These are phyloP conservation scores for Hyppa rectilinea DNA, from an alignment of 2,888 invertebrate genomes.

Conservation along the genomic window DNA sequence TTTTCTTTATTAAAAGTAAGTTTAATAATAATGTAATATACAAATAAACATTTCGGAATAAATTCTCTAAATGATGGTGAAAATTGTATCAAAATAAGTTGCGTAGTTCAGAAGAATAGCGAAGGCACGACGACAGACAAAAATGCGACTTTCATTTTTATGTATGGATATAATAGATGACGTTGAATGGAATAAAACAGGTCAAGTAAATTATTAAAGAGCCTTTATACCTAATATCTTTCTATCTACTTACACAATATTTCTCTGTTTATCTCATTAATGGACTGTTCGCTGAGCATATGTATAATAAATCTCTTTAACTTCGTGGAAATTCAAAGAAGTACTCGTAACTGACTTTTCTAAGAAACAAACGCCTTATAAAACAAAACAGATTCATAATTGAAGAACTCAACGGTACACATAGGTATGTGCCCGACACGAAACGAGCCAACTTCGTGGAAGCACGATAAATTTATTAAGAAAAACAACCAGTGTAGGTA, in stretches of 20 bases:
- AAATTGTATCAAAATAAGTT: no score
- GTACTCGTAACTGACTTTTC: conserved; percentile 34
- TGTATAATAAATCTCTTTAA: conserved; percentile 39
- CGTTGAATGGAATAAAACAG: conserved; percentile 17
- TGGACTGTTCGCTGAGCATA: conserved; percentile 6
- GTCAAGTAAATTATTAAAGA: no score
- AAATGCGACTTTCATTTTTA: no score
- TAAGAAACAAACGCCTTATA: conserved; percentile 40
- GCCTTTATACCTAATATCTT: no score
- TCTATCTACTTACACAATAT: neutral
- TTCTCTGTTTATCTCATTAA: conserved; percentile 6
- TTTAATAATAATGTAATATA: no score
- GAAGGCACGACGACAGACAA: no score
- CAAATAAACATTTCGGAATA: no score
- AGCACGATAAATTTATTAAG: conserved; percentile 67
- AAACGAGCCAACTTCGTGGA: conserved; percentile 61
- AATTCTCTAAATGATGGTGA: no score
- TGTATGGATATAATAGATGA: no score
- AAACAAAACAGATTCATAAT: conserved; percentile 62
- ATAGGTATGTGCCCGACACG: conserved; percentile 42
- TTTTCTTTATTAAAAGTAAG: no score
- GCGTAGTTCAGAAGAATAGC: no score
- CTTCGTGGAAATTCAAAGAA: conserved; percentile 24
- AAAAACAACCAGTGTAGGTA: conserved; percentile 66
- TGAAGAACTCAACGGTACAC: conserved; percentile 57